A percentile compares a stretch with the other conserved stretches of the same genome.
Evolutionary conservation across 1,140 invertebrate species (phyloP).

Genomic region (Plodia interpunctella): DNA sequence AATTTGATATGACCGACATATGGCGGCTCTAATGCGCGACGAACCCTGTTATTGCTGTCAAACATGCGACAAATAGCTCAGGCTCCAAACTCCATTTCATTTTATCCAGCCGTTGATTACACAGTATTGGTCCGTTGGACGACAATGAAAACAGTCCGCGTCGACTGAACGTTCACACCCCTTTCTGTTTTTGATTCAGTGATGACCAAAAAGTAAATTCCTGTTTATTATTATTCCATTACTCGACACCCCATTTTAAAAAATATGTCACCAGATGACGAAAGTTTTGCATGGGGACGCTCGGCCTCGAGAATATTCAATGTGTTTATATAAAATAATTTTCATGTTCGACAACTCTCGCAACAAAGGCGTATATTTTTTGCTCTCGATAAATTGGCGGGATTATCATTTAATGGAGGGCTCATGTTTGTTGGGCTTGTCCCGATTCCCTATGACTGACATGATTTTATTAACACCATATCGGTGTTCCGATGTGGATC

Average conservation of each 20-base stretch:
- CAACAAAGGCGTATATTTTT: slow-evolving; percentile 72
- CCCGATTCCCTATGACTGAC: slow-evolving; percentile 69
- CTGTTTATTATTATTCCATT: slow-evolving; percentile 77
- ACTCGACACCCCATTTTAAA: slow-evolving; percentile 70
- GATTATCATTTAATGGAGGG: slow-evolving; percentile 77
- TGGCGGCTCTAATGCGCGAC: slow-evolving; percentile 65
- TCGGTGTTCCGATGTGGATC: slow-evolving; percentile 40
- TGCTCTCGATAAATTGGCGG: slow-evolving; percentile 72
- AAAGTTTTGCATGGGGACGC: slow-evolving; percentile 33
- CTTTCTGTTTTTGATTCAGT: slow-evolving; percentile 68
- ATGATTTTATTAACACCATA: slow-evolving; percentile 71
- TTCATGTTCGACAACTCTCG: slow-evolving; percentile 73
- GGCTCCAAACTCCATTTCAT: slow-evolving; percentile 57
- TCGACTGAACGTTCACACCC: slow-evolving; percentile 70
- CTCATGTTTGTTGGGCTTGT: slow-evolving; percentile 71
- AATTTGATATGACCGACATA: slow-evolving; percentile 77
- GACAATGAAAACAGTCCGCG: slow-evolving; percentile 66
- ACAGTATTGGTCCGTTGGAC: slow-evolving; percentile 68
- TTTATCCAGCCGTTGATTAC: slow-evolving; percentile 69
- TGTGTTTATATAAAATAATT: slow-evolving; percentile 77
- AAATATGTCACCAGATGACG: slow-evolving; percentile 74
- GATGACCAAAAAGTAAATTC: slow-evolving; percentile 76
- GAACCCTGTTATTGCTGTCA: slow-evolving; percentile 75
- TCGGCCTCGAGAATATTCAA: slow-evolving; percentile 65
- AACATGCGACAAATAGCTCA: slow-evolving; percentile 75